Evolutionary conservation across 2,888 invertebrate genomes (phyloP), one percentile per base, ranked within the genome.

Genomic region (Linnaemya tessellans): DNA sequence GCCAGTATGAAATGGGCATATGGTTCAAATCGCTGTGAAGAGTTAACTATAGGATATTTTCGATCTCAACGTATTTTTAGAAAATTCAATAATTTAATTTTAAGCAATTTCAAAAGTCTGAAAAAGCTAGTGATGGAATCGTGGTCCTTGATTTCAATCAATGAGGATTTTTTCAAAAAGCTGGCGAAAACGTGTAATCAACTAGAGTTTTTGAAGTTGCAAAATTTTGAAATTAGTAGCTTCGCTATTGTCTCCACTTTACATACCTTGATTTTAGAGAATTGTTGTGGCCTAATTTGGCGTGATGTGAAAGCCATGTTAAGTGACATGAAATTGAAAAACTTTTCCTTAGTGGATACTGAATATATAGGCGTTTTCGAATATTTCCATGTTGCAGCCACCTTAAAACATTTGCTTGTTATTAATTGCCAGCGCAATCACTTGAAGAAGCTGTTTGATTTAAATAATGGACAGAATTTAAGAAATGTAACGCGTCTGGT

Each of bases 31-130:
- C n/a, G 51, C 30, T 83, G 77, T 60, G 82, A 83, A 43, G 77
- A 83, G 22, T 25, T 83, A 43, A 67, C 71, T 1, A 60, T 83
- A 20, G 82, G 82, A 15, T 75, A 70, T 18, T 83, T 83, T 78
- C 77, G 82, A 65, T 83, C 82, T 41, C 77, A 67, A 65, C 70
- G 82, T 13, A 65, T 83, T 73, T 83, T 83, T 73, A 77, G 41
- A 41, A 83, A 67, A 58, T 83, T 83, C 9, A 78, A 73, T 30
- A 83, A 67, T 18, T 30, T 64, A 35, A 54, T 78, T 22, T 54
- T 83, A 65, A 51, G 13, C 9, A 78, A 78, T 15, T 83, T 78
- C 49, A 83, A 58, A 67, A 43, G 35, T 18, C 60, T 83, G 3
- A 83, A 65, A 9, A 77, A 73, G 38, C 10, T 83, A 15, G 49